Evolutionary conservation across 1,140 invertebrate genomes (phyloP), one percentile per base, ranked within the genome.

Genomic region (Notospermus geniculatus): DNA sequence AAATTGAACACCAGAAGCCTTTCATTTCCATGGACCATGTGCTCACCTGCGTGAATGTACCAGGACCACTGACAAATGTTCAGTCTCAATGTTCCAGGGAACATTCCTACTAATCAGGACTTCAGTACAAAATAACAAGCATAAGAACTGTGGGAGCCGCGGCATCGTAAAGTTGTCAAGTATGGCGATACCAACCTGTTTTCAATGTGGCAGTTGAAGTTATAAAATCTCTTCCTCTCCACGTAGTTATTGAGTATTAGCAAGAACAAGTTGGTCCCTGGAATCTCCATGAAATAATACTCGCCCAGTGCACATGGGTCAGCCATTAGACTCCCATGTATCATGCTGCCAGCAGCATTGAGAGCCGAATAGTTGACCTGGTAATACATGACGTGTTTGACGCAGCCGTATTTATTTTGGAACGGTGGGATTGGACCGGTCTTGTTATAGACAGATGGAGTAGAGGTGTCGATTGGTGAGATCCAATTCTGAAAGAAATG

Each of bases 171-270:
- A n/a, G n/a, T n/a, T n/a, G n/a, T n/a, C n/a, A n/a, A n/a, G n/a
- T n/a, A n/a, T n/a, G n/a, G n/a, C n/a, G n/a, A n/a, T n/a, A n/a
- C 46, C n/a, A 5, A 50, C 46, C 46, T 50, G 25, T 50, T 50
- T 27, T 23, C 25, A 27, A 50, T 50, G 4, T 50, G 46, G 25
- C 46, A 50, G 46, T 50, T 50, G 25, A 50, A 50, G 46, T 50
- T 50, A n/a, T 7, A 50, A n/a, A 7, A n/a, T n/a, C 5, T 7
- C 25, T 50, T 27, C n/a, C 25, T 50, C n/a, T 27, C 19, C 25
- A 23, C 25, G n/a, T 50, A 50, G 25, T 50, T 50, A 9, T 50
- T n/a, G 9, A 50, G 25, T 4, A 50, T 27, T 5, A 50, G n/a
- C n/a, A 50, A n/a, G 25, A 23, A 50, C n/a, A 50, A 27, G 25